Conservation (phyloP, 2,888 invertebrate species). For the Hyppa rectilinea region DNA sequence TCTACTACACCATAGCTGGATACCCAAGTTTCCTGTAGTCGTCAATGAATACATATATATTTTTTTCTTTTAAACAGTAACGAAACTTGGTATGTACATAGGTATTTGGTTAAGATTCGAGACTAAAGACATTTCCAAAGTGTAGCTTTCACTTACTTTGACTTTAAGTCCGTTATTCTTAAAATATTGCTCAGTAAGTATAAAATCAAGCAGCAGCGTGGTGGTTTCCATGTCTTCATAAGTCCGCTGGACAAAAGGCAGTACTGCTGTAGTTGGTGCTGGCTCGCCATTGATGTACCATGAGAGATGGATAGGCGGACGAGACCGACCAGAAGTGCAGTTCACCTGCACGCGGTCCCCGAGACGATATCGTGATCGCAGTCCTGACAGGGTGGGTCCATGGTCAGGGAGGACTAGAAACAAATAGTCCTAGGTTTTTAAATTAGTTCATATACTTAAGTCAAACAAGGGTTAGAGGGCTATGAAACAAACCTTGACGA, state of each 20-base stretch:
- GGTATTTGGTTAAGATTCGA: background rate
- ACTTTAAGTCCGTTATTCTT: slow-evolving; percentile 94
- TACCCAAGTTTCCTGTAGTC: background rate
- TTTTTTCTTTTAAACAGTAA: too few relatives aligned
- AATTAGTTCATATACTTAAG: background rate
- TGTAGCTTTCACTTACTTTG: slow-evolving; percentile 85
- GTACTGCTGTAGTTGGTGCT: slow-evolving; percentile 84
- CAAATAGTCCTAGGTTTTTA: slow-evolving; percentile 14
- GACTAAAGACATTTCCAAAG: background rate
- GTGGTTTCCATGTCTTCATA: slow-evolving; percentile 92
- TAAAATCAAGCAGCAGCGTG: slow-evolving; percentile 93
- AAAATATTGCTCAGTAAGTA: slow-evolving; percentile 93
- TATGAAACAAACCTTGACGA: background rate
- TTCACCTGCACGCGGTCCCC: slow-evolving; percentile 94
- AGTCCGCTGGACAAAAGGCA: slow-evolving; percentile 63
- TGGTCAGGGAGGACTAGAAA: slow-evolving; percentile 93
- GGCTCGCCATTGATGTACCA: slow-evolving; percentile 96
- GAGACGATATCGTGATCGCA: slow-evolving; percentile 93
- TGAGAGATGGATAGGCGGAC: slow-evolving; percentile 93
- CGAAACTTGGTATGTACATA: too few relatives aligned
- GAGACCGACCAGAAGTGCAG: slow-evolving; percentile 94
- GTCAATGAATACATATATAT: background rate
- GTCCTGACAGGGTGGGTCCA: slow-evolving; percentile 93
- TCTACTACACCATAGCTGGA: too few relatives aligned
- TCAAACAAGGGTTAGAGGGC: background rate